These are phyloP conservation scores for Mesocentrotus franciscanus DNA, from an alignment of 53 echinoderm and acorn worm species.

Conservation along the genomic window DNA sequence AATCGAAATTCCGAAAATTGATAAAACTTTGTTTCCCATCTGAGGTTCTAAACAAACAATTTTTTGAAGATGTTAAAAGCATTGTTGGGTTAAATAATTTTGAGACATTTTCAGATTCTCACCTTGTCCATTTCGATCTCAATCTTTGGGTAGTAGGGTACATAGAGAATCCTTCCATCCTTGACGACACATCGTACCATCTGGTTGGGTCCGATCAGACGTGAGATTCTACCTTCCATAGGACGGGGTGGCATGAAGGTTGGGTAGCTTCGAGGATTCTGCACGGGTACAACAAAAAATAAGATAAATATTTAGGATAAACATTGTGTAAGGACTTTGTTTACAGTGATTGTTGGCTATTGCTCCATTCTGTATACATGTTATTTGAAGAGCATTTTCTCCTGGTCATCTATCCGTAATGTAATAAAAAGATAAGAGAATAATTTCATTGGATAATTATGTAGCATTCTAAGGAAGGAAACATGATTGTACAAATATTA, in stretches of 20 bases:
- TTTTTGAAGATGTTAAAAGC: not conserved
- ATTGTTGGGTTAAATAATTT: too few relatives aligned
- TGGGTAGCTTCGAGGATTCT: constrained; percentile 83
- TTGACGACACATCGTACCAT: constrained; percentile 95
- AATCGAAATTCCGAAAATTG: too few relatives aligned
- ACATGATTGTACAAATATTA: not conserved
- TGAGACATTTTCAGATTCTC: not conserved
- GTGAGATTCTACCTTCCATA: constrained; percentile 91
- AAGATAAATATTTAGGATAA: not conserved
- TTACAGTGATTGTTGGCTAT: not conserved
- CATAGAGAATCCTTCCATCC: constrained; percentile 95
- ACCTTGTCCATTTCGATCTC: constrained; percentile 99
- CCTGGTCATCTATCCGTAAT: not conserved
- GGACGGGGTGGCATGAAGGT: constrained; percentile 98
- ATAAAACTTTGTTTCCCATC: too few relatives aligned
- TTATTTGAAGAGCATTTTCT: not conserved
- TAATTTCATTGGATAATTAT: not conserved
- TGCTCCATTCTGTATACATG: not conserved
- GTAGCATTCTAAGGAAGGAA: not conserved
- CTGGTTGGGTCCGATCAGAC: constrained; percentile 97
- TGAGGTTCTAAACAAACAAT: too few relatives aligned
- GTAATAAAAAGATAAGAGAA: not conserved
- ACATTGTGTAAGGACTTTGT: not conserved
- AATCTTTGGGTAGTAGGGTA: constrained; percentile 97
- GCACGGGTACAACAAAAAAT: constrained; percentile 35